Base-by-base conservation (phyloP, 2,797 vertebrate species). In the Cuniculus paca region DNA sequence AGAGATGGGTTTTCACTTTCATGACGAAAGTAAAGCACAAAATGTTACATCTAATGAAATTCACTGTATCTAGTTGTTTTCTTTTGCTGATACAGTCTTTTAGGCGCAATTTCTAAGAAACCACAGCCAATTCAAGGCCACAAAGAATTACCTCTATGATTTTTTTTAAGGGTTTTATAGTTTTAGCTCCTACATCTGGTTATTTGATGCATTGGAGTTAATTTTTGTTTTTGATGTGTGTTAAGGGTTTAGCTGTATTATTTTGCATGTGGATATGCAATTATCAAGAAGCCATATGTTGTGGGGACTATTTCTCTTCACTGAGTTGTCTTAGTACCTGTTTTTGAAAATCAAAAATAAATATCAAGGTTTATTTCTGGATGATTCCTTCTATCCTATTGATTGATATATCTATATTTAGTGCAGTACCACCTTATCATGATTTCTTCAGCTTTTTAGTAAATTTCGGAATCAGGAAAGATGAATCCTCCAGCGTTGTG, bases 301-400 rank as follows among this genome's bases (percentile, higher is more conserved):
- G 63, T 75, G 60, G 74, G 63, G 13, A 77, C 11, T 45, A 19
- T 70, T 58, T 2, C n/a, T 39, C 28, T 77, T 74, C 28, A 24
- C 48, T 78, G 34, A 84, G 42, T 91, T 83, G 2, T 56, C 20
- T 83, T 87, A 34, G 48, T 5, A 48, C 34, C 14, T 16, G 70
- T 85, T 88, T 22, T 54, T 31, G 45, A 75, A 95, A 94, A 89
- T 61, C n/a, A 70, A 6, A 36, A 86, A 28, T 50, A 61, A n/a
- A 85, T 65, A 1, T 54, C 80, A 61, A 7, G 1, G 16, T 82
- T 77, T 82, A 70, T 90, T 94, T 94, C 52, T 61, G 6, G 12
- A 31, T n/a, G 84, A 48, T 74, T 4, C 54, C 4, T 94, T 80
- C 24, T 68, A 28, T 61, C 50, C n/a, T 3, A 28, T 81, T 56